Evolutionary conservation across 2,113 vertebrate species (phyloP).

Genomic region (Scytalopus superciliaris): DNA sequence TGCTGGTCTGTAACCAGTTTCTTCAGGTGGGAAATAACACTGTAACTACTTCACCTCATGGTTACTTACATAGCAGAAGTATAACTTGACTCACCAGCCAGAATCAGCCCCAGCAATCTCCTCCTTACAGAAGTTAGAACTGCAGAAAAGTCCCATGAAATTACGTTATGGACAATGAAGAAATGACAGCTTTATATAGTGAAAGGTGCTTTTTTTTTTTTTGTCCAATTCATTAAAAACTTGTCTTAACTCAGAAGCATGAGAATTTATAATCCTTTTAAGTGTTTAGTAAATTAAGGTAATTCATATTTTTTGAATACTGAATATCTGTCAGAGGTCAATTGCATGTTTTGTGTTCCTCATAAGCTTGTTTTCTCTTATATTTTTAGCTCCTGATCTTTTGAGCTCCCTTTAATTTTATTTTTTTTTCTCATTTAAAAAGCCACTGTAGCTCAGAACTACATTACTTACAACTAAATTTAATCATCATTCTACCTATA

Average conservation of each 20-base stretch:
- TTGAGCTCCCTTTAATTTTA: background rate
- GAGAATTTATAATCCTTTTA: background rate
- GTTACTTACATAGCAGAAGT: background rate
- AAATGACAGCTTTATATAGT: background rate
- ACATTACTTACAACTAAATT: background rate
- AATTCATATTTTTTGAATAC: background rate
- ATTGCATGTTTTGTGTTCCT: background rate
- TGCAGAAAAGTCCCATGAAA: background rate
- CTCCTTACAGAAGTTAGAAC: background rate
- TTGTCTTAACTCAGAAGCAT: background rate
- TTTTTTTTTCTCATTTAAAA: background rate
- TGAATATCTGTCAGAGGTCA: background rate
- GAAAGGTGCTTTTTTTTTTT: background rate
- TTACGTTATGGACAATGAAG: background rate
- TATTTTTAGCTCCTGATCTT: background rate
- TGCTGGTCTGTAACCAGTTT: background rate
- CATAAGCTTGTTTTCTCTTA: background rate
- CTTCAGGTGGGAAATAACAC: background rate
- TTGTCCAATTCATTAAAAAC: background rate
- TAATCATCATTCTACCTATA: background rate
- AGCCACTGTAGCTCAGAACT: background rate
- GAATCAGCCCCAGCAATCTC: background rate
- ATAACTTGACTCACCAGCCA: background rate
- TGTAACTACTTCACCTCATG: background rate
- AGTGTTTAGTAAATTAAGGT: background rate